Evolutionary conservation across 2,113 vertebrate species (phyloP).

Genomic region (Oncorhynchus nerka): DNA sequence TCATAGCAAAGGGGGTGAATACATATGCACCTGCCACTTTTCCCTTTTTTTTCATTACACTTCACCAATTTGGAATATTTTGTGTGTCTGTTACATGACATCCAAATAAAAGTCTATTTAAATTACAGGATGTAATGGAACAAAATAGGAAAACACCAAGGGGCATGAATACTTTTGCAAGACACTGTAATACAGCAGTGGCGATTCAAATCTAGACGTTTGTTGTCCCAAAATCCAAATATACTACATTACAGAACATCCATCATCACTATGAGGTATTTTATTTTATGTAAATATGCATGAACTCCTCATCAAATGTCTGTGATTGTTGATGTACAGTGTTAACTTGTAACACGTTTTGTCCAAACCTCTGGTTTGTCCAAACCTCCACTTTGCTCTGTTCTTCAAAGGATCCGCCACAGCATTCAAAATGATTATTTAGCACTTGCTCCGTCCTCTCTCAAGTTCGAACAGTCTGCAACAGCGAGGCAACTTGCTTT

Average conservation of each 20-base stretch:
- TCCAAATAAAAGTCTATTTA: no score
- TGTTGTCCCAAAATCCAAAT: background rate
- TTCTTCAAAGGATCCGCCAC: conserved; percentile 43
- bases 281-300: background rate
- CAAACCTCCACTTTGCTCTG: background rate
- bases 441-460: conserved; percentile 69
- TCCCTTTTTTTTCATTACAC: no score
- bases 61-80: no score
- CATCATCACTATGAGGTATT: background rate
- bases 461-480: conserved; percentile 44
- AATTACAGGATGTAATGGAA: no score
- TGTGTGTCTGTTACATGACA: no score
- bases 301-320: background rate
- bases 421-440: conserved; percentile 68
- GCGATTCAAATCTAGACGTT: conserved; percentile 23
- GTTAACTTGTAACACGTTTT: conserved; percentile 57
- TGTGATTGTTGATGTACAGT: conserved; percentile 53
- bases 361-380: conserved; percentile 15
- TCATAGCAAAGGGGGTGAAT: no score
- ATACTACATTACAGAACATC: background rate
- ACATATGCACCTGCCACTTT: no score
- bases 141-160: no score
- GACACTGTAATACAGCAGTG: conserved; percentile 17
- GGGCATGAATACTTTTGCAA: no score
- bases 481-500: conserved; percentile 59